Evolutionary conservation across 2,888 invertebrate genomes (phyloP).

Genomic region (Drosophila ustulata): DNA sequence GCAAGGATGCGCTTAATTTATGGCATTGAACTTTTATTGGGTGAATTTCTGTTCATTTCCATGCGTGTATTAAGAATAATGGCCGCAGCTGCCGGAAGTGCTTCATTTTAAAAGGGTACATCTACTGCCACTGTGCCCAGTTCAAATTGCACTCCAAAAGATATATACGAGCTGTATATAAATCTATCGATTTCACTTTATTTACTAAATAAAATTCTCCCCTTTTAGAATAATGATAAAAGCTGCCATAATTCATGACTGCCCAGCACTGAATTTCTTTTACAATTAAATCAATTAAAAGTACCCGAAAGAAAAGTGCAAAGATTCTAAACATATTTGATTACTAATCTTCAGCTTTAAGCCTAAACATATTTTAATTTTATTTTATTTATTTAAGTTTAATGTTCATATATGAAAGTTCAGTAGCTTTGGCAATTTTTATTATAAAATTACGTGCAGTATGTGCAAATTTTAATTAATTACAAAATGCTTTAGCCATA

Average conservation of each 20-base stretch:
- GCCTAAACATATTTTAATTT: too few species aligned
- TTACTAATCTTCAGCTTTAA: too few species aligned
- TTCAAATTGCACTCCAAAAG: not conserved
- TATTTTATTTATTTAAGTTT: too few species aligned
- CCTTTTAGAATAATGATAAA: not conserved
- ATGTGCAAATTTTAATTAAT: slow-evolving; percentile 34
- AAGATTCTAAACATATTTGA: too few species aligned
- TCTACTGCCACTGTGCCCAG: slow-evolving; percentile 24
- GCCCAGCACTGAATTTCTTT: not conserved
- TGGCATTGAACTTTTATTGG: slow-evolving; percentile 85
- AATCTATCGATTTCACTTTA: not conserved
- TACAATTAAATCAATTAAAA: not conserved
- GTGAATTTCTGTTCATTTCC: slow-evolving; percentile 84
- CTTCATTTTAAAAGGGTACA: slow-evolving; percentile 67
- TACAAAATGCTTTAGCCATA: slow-evolving; percentile 33
- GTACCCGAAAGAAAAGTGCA: too few species aligned
- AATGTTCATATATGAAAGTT: not conserved
- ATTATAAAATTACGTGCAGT: not conserved
- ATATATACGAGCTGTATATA: slow-evolving; percentile 2
- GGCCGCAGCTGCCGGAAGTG: slow-evolving; percentile 72
- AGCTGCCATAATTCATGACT: not conserved
- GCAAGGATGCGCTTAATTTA: slow-evolving; percentile 79
- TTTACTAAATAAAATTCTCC: not conserved
- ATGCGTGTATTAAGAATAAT: slow-evolving; percentile 83
- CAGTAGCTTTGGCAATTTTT: not conserved